Percentiles rank a stretch among this genome's conserved stretches.
Conservation (phyloP, 2,888 invertebrate species). For the Aromia moschata region DNA sequence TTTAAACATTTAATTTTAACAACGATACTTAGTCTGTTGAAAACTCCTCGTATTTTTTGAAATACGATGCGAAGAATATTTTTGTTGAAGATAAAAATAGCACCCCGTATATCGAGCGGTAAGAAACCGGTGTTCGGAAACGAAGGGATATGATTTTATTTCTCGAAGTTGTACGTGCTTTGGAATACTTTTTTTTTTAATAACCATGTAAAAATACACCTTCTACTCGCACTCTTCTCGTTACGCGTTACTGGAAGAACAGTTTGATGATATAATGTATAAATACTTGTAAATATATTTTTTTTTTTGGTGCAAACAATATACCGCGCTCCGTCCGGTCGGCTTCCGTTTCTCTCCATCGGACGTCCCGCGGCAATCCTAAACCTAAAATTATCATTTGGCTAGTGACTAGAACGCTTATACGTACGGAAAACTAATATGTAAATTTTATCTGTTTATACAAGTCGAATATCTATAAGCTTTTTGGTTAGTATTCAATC, state of each 20-base stretch:
- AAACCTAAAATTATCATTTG: conserved; percentile 54
- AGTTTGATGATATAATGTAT: conserved; percentile 32
- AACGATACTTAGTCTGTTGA: too few species aligned
- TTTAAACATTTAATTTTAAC: too few species aligned
- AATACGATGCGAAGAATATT: too few species aligned
- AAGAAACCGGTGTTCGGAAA: background rate
- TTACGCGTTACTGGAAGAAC: conserved; percentile 37
- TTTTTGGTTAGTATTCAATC: conserved; percentile 24
- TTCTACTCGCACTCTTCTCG: conserved; percentile 28
- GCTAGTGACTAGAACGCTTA: conserved; percentile 61
- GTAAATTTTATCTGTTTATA: too few species aligned
- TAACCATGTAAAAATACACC: conserved; percentile 7
- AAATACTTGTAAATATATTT: conserved; percentile 21
- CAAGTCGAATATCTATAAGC: conserved; percentile 26
- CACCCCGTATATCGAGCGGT: background rate
- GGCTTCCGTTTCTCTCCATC: too few species aligned
- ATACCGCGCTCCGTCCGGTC: conserved; percentile 10
- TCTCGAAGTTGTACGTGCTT: background rate
- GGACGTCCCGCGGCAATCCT: conserved; percentile 28
- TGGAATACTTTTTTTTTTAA: background rate
- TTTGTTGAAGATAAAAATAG: background rate
- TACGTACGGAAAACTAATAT: conserved; percentile 28
- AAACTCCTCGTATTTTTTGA: too few species aligned
- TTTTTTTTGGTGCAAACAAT: conserved; percentile 37
- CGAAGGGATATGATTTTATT: background rate